phyloP scores from a whole-genome alignment of 2,888 invertebrate species.

The Dermolepida albohirtum region DNA sequence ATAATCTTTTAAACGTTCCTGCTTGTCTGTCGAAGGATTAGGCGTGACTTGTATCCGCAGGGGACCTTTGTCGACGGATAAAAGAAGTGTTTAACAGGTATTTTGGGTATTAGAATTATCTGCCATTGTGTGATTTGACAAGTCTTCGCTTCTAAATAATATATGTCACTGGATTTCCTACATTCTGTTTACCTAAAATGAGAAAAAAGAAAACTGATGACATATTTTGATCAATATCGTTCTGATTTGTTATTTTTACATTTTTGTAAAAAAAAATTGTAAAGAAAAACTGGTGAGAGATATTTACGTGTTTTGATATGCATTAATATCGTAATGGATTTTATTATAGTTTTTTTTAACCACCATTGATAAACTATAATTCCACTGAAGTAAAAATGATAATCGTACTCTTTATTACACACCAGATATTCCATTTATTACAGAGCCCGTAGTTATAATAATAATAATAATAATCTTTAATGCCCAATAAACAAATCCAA shows the following conservation, averaged over 20 bases:
- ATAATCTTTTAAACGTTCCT: conserved; percentile 60
- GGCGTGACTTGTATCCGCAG: conserved; percentile 58
- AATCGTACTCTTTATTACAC: too few species aligned
- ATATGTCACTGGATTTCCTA: conserved; percentile 48
- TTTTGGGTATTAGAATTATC: conserved; percentile 56
- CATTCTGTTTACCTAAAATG: conserved; percentile 53
- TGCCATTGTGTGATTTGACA: conserved; percentile 49
- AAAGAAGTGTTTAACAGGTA: conserved; percentile 61
- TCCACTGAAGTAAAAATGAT: too few species aligned
- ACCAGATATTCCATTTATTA: too few species aligned
- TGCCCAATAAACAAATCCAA: too few species aligned
- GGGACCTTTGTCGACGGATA: conserved; percentile 56
- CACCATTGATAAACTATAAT: too few species aligned
- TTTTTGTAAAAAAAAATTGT: conserved; percentile 12
- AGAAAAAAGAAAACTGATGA: conserved; percentile 51
- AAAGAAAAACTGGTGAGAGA: too few species aligned
- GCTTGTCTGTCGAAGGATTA: conserved; percentile 55
- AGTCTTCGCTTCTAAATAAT: conserved; percentile 33
- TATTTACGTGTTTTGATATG: too few species aligned
- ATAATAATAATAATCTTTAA: too few species aligned
- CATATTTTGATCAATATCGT: conserved; percentile 50
- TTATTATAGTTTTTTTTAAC: too few species aligned
- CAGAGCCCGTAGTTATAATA: too few species aligned
- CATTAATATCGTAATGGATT: too few species aligned
- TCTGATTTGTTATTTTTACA: conserved; percentile 1